Evolutionary conservation across 2,113 vertebrate genomes (phyloP), one percentile per base, ranked within the genome.

Genomic region (Ameiurus melas): DNA sequence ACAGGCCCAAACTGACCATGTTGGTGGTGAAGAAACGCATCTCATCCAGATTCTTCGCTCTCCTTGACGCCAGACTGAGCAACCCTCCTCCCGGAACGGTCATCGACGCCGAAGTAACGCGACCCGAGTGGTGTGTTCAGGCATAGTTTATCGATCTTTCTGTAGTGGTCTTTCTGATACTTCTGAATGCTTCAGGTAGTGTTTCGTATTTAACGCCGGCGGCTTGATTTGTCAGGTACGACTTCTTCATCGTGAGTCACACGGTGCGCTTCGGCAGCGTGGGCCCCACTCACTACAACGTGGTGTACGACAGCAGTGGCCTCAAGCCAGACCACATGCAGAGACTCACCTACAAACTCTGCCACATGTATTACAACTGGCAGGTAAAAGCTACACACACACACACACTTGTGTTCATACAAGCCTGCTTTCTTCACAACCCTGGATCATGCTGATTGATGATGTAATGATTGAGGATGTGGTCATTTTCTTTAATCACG

Each of bases 361-460:
- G 98, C 85, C 98, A 99, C 88, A 89, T 99, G 95, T 99, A 99
- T 90, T 99, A 97, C 89, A 99, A 99, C 93, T 99, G 98, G 97
- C 97, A 98, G 92, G 98, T 98, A 94, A 94, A 94, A 94, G 43
- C 27, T 14, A 19, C 10, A 78, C 43, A 47, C 77, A 3, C 33
- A 43, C 36, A 39, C 39, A 47, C 77, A 3, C 33, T 33, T 70
- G 14, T 70, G 30, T 70, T 39, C 19, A 20, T 73, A 73, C 58
- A 47, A 47, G 43, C 43, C 43, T 5, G 6, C 43, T 47, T 47
- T 47, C 43, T 47, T 6, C 43, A 47, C 8, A 3, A 33, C n/a
- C 27, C n/a, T 4, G 0, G n/a, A 33, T 30, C 17, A 33, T 19
- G 14, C n/a, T 17, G n/a, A 33, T 14, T 70, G 66, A 36, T 36